A percentile compares a stretch with the other conserved stretches of the same genome.
These are phyloP conservation scores for Archocentrus centrarchus DNA, from an alignment of 2,113 vertebrate genomes.

Conservation along the genomic window DNA sequence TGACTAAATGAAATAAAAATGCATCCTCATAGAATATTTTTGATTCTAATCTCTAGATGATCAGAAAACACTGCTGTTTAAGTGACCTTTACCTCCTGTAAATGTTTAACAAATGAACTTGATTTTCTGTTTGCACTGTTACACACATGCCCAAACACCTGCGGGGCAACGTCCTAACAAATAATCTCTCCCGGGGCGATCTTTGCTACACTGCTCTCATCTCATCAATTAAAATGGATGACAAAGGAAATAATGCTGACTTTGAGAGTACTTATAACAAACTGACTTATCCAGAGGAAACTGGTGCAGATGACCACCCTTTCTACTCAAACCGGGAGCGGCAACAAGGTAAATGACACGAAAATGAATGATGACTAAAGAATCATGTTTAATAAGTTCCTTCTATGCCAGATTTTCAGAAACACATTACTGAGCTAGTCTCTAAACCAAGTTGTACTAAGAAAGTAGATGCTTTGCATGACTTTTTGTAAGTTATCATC, in stretches of 20 bases:
- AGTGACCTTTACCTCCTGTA: conserved; percentile 12
- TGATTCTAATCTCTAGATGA: neutral
- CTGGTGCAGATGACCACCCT: conserved; percentile 9
- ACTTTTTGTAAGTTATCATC: neutral
- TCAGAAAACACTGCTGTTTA: neutral
- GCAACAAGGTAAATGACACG: conserved; percentile 48
- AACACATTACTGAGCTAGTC: neutral
- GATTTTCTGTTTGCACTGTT: conserved; percentile 60
- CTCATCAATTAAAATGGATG: conserved; percentile 59
- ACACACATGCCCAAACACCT: conserved; percentile 7
- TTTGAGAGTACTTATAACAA: conserved; percentile 33
- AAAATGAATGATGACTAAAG: neutral
- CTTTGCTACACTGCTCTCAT: neutral
- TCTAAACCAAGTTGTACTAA: neutral
- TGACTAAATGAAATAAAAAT: neutral
- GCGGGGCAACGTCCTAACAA: conserved; percentile 67
- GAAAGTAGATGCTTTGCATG: neutral
- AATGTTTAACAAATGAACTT: conserved; percentile 66
- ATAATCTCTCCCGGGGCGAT: conserved; percentile 21
- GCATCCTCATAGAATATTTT: neutral
- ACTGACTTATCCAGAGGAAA: conserved; percentile 46
- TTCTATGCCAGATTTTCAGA: neutral
- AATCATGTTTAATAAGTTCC: neutral
- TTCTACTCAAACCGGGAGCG: conserved; percentile 10
- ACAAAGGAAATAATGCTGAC: neutral